phyloP scores from a whole-genome alignment of 2,888 invertebrate genomes.

The Caenorhabditis virilis region DNA sequence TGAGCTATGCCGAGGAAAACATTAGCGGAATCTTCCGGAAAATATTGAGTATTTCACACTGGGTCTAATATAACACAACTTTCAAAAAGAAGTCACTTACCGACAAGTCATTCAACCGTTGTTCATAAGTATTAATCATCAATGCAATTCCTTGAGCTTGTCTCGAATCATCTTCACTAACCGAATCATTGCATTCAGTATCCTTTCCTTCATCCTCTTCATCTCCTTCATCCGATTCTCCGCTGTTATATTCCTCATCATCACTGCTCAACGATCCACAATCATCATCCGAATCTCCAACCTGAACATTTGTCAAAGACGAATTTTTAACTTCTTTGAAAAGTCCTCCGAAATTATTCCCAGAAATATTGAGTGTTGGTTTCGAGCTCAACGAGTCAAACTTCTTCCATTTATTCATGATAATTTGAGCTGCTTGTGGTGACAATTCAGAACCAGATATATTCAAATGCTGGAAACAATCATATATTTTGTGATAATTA shows the following conservation, averaged over 20 bases:
- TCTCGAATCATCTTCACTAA: constrained; percentile 3
- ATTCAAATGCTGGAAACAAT: constrained; percentile 25
- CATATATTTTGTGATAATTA: not conserved
- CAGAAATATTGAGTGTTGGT: constrained; percentile 31
- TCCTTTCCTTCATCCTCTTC: constrained; percentile 4
- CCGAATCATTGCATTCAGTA: constrained; percentile 5
- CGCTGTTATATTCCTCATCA: constrained; percentile 21
- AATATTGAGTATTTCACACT: no score
- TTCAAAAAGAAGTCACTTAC: no score
- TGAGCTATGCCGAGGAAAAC: no score
- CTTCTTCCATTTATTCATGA: constrained; percentile 33
- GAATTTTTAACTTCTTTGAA: constrained; percentile 6
- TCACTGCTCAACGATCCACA: constrained; percentile 42
- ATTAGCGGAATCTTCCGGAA: no score
- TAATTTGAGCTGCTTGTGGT: constrained; percentile 19
- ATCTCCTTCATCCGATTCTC: constrained; percentile 5
- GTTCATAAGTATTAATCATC: not conserved
- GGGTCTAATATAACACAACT: no score
- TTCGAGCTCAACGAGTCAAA: constrained; percentile 12
- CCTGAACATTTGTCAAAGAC: constrained; percentile 18
- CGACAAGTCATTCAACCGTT: constrained; percentile 12
- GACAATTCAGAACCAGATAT: constrained; percentile 46
- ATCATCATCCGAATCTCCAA: constrained; percentile 43
- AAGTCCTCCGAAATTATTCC: constrained; percentile 48
- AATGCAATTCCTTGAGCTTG: constrained; percentile 4